phyloP scores from a whole-genome alignment of 1,140 invertebrate species.

The Hycleus cichorii region DNA sequence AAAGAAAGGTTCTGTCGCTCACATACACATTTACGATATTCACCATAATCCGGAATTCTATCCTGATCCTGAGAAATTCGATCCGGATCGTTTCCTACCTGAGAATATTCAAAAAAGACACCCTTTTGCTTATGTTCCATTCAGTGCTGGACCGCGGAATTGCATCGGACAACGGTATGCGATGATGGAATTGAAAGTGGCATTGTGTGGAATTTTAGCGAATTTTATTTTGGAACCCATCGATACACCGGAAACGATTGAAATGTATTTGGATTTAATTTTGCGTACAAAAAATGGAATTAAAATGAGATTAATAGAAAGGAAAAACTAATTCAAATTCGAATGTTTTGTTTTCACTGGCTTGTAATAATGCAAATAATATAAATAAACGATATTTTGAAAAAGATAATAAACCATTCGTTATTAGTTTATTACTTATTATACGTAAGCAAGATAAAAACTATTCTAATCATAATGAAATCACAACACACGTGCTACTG shows the following conservation, averaged over 20 bases:
- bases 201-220: slow-evolving; percentile 56
- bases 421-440: no score
- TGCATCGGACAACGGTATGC: slow-evolving; percentile 72
- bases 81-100: slow-evolving; percentile 59
- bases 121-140: slow-evolving; percentile 52
- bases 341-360: no score
- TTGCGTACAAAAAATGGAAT: slow-evolving; percentile 3
- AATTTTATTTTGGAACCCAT: slow-evolving; percentile 47
- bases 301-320: background rate
- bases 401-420: no score
- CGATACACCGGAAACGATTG: slow-evolving; percentile 20
- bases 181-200: slow-evolving; percentile 63
- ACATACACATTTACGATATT: slow-evolving; percentile 16
- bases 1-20: slow-evolving; percentile 8
- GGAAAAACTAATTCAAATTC: background rate
- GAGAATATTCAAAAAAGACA: slow-evolving; percentile 45
- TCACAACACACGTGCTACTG: no score
- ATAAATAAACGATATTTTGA: no score
- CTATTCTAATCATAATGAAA: no score
- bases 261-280: background rate
- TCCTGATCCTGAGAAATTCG: slow-evolving; percentile 55
- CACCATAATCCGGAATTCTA: slow-evolving; percentile 38
- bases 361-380: no score
- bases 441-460: no score
- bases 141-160: slow-evolving; percentile 56